Evolutionary conservation across 1,140 invertebrate species (phyloP), one percentile per base, ranked within the genome.

Genomic region (Sarcophaga peregrina): DNA sequence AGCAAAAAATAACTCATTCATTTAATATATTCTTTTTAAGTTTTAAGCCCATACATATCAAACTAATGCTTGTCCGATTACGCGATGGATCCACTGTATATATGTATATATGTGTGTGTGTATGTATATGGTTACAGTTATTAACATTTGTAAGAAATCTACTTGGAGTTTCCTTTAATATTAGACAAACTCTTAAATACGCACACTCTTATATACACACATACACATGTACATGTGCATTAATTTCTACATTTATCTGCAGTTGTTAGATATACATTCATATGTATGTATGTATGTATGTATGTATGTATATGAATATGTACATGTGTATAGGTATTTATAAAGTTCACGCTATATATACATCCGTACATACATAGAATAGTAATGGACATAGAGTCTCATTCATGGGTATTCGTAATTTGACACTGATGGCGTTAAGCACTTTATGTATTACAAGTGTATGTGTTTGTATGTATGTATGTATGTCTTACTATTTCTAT

Each of bases 351-450:
- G 25, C n/a, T n/a, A n/a, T n/a, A n/a, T n/a, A 58, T 58, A 15
- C 11, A 58, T n/a, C n/a, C n/a, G 52, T 58, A 1, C 7, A 58
- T 15, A 58, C 52, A 10, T 11, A 37, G 4, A 13, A 58, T 58
- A 37, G 6, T 15, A 58, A 11, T 58, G 54, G 54, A 58, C 54
- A n/a, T 58, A 13, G 15, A 58, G n/a, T 68, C 10, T 68, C 7
- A 68, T 68, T 68, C 62, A 68, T 20, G 20, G 62, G 62, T 8
- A 68, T 17, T 68, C 62, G 62, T 68, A 68, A 68, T 68, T 68
- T 68, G 62, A 68, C 62, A 68, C 62, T 68, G 17, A 68, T 68
- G 62, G 20, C 20, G 62, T 25, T 68, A 68, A 68, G 62, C 62
- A 68, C n/a, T 20, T 68, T 68, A 68, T 68, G n/a, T 68, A 20